phyloP scores from a whole-genome alignment of 2,888 invertebrate species.

The Archips xylosteana region DNA sequence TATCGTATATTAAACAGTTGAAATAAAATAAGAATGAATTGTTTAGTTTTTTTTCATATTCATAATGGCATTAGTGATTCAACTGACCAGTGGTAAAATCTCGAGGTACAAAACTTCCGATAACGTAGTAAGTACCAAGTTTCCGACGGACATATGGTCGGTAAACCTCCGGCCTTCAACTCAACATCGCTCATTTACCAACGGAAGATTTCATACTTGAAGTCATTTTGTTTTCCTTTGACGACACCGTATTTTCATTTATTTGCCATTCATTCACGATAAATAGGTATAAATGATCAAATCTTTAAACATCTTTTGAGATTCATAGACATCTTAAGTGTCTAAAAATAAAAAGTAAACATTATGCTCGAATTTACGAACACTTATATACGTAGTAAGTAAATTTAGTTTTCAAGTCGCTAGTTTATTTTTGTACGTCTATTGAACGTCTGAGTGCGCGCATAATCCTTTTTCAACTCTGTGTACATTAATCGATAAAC shows the following conservation, averaged over 20 bases:
- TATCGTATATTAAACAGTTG: conserved; percentile 7
- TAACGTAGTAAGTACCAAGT: not conserved
- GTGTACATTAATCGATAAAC: conserved; percentile 30
- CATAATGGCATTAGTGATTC: not conserved
- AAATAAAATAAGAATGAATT: conserved; percentile 3
- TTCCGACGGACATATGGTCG: conserved; percentile 20
- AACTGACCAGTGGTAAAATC: not conserved
- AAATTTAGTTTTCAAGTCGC: conserved; percentile 26
- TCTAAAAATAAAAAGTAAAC: conserved; percentile 29
- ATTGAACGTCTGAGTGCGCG: conserved; percentile 21
- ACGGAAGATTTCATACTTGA: conserved; percentile 27
- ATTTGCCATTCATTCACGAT: conserved; percentile 12
- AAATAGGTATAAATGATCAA: conserved; percentile 6
- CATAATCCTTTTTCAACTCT: conserved; percentile 17
- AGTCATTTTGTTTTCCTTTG: conserved; percentile 13
- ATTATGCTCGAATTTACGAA: conserved; percentile 15
- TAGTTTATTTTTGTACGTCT: conserved; percentile 22
- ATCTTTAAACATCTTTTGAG: not conserved
- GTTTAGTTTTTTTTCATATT: not conserved
- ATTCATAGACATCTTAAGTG: conserved; percentile 10
- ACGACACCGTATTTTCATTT: conserved; percentile 20
- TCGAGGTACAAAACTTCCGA: not conserved
- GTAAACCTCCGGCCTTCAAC: conserved; percentile 35
- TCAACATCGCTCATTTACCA: conserved; percentile 14
- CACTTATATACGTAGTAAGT: conserved; percentile 22